Evolutionary conservation across 1,140 invertebrate genomes (phyloP), one percentile per base, ranked within the genome.

Genomic region (Holotrichia oblita): DNA sequence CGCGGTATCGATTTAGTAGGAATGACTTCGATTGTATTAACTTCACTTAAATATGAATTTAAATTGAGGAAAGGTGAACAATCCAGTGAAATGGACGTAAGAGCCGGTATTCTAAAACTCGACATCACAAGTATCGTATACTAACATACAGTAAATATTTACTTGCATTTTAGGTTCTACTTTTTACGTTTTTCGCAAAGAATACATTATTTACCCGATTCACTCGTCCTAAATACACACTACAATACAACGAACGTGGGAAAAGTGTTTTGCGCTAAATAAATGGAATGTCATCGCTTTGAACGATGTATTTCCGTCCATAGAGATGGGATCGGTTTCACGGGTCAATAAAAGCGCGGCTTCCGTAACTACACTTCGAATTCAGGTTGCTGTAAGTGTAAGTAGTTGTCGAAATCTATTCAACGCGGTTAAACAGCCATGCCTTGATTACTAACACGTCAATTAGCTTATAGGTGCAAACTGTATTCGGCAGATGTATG

Each of bases 291-390:
- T 69, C 61, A 27, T 27, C 61, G 22, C 12, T 69, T 34, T 7
- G 22, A 69, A 69, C 61, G 27, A 69, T 22, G 61, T 69, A 69
- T 34, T 69, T 69, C 61, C 61, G 61, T 69, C 14, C 22, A 34
- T 34, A n/a, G 61, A 34, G 61, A 27, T 69, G 61, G 61, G 61
- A 69, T 69, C 61, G 61, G 61, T 69, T 69, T 27, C 61, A 69
- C 27, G 61, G 61, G 22, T 27, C 61, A 69, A 34, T 69, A 69
- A 20, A 69, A 69, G 7, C 3, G 61, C 61, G 61, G 61, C 61
- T 69, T 27, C 61, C 24, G 61, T 69, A 69, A 27, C 61, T 69
- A 0, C 61, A 34, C 7, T 69, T 69, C 61, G 22, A 17, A 69
- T 69, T 22, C 27, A 69, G 61, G 61, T 69, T 69, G 22, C 61